These are phyloP conservation scores for Microplitis mediator DNA, from an alignment of 1,140 invertebrate species.

Conservation along the genomic window DNA sequence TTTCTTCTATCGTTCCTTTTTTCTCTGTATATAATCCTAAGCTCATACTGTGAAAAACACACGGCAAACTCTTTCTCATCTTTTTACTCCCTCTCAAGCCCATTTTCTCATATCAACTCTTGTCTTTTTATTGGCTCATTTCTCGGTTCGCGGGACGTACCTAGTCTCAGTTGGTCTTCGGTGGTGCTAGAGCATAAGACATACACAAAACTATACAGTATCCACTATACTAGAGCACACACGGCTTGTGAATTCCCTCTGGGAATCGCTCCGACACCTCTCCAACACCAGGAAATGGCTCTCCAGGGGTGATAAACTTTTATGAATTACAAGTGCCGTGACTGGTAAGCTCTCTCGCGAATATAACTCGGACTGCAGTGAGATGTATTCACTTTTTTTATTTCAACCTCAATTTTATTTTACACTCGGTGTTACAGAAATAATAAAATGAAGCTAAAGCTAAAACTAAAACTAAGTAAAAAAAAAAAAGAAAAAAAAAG, in stretches of 20 bases:
- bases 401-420: background rate
- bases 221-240: background rate
- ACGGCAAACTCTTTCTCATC: background rate
- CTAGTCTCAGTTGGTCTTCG: background rate
- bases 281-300: conserved; percentile 28
- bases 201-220: background rate
- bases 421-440: background rate
- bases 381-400: conserved; percentile 9
- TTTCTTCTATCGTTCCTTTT: conserved; percentile 25
- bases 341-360: conserved; percentile 29
- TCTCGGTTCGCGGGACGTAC: conserved; percentile 14
- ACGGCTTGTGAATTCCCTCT: background rate
- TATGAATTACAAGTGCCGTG: conserved; percentile 42
- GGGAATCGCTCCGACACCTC: background rate
- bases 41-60: background rate
- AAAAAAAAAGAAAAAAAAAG: conserved; percentile 7
- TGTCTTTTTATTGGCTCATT: conserved; percentile 27
- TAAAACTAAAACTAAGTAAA: no score
- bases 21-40: background rate
- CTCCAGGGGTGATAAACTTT: conserved; percentile 42
- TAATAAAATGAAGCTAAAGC: no score
- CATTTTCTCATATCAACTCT: conserved; percentile 6
- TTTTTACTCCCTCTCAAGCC: background rate
- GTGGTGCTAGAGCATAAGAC: background rate
- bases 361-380: conserved; percentile 31